A percentile compares a stretch with the other conserved stretches of the same genome.
phyloP scores from a whole-genome alignment of 2,113 vertebrate genomes.

The Channa argus region DNA sequence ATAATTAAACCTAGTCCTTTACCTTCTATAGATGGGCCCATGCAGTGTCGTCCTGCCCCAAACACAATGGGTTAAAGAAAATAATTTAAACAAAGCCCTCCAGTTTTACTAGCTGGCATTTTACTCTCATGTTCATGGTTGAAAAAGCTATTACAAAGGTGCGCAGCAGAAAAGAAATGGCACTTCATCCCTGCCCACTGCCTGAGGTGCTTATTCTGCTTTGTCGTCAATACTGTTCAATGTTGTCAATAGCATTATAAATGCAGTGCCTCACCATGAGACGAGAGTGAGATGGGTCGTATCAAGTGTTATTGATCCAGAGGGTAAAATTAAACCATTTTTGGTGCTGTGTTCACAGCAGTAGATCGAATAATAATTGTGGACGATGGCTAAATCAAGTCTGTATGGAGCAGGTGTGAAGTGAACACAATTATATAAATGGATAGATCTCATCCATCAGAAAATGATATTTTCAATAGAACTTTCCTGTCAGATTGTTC shows the following conservation, averaged over 20 bases:
- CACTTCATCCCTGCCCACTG: conserved; percentile 41
- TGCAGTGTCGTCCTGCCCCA: not conserved
- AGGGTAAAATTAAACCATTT: conserved; percentile 75
- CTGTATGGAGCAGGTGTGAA: conserved; percentile 51
- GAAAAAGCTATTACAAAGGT: conserved; percentile 59
- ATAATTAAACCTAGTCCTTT: not conserved
- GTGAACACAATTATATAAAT: conserved; percentile 61
- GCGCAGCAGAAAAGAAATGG: conserved; percentile 54
- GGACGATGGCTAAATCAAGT: conserved; percentile 68
- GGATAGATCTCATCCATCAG: conserved; percentile 64
- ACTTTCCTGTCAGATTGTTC: conserved; percentile 28
- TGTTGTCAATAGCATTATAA: conserved; percentile 74
- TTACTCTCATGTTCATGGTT: conserved; percentile 48
- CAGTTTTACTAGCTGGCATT: conserved; percentile 22
- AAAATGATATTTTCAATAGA: conserved; percentile 29
- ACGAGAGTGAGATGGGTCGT: conserved; percentile 61
- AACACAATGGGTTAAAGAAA: conserved; percentile 14
- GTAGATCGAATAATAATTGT: conserved; percentile 76
- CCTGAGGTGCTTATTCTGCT: conserved; percentile 58
- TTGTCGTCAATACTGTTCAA: conserved; percentile 73
- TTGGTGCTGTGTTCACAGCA: conserved; percentile 61
- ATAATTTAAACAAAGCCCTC: conserved; percentile 29
- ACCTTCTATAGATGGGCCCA: not conserved
- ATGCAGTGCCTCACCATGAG: conserved; percentile 61
- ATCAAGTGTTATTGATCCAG: conserved; percentile 75